A percentile compares a stretch with the other conserved stretches of the same genome.
phyloP scores from a whole-genome alignment of 1,140 invertebrate genomes.

The Hylaeus volcanicus region DNA sequence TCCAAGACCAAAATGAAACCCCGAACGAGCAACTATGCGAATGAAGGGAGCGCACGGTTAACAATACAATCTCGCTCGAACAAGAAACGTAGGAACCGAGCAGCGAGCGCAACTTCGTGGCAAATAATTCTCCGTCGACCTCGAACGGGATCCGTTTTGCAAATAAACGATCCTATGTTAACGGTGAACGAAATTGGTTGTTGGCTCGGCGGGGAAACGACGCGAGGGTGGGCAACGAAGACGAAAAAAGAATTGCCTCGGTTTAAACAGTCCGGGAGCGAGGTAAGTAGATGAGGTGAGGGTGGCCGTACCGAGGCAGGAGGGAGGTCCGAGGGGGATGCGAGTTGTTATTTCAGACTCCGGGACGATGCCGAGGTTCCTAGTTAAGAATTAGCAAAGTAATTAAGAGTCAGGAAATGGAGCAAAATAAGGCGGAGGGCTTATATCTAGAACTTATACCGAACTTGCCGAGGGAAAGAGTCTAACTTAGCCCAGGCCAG shows the following conservation, averaged over 20 bases:
- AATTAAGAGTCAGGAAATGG: conserved; percentile 77
- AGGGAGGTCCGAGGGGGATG: conserved; percentile 38
- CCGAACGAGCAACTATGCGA: too few species aligned
- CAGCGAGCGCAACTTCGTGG: conserved; percentile 9
- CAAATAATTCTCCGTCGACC: conserved; percentile 28
- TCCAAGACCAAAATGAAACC: too few species aligned
- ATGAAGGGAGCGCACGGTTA: too few species aligned
- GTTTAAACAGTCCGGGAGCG: conserved; percentile 53
- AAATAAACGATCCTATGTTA: conserved; percentile 50
- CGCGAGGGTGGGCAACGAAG: conserved; percentile 16
- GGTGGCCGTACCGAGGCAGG: conserved; percentile 11
- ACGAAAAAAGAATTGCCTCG: conserved; percentile 49
- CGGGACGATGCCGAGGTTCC: conserved; percentile 67
- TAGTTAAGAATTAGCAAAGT: conserved; percentile 76
- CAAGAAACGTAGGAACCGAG: background rate
- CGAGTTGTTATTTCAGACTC: conserved; percentile 74
- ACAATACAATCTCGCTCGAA: too few species aligned
- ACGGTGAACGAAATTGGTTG: conserved; percentile 54
- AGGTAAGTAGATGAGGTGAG: conserved; percentile 38
- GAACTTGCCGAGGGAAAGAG: conserved; percentile 64
- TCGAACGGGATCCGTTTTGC: conserved; percentile 26
- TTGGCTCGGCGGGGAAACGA: conserved; percentile 29
- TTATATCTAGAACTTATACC: conserved; percentile 71
- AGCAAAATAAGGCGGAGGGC: conserved; percentile 71
- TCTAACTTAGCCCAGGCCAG: conserved; percentile 54